Conservation (phyloP, 2,888 invertebrate species). For the Microdon myrmicae region DNA sequence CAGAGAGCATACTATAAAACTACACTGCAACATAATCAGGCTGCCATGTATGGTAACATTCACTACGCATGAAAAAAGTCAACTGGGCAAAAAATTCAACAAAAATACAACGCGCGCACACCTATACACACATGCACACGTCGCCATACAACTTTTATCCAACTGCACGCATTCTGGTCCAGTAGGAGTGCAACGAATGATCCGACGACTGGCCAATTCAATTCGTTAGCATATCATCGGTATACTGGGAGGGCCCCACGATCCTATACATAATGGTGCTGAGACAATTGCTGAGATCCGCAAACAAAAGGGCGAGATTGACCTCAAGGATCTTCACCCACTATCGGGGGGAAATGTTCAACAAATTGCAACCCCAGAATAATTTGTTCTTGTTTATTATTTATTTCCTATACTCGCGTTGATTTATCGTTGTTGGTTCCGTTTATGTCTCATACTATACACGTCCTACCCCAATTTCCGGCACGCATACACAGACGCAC, state of each 20-base stretch:
- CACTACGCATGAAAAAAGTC: constrained; percentile 22
- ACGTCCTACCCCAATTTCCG: constrained; percentile 41
- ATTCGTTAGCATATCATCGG: constrained; percentile 51
- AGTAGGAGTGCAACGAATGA: too few relatives aligned
- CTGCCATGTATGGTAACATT: constrained; percentile 43
- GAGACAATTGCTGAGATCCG: too few relatives aligned
- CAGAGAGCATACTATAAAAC: neutral
- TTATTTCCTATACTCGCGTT: constrained; percentile 27
- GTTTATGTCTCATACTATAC: neutral
- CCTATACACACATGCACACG: constrained; percentile 4
- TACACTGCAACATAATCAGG: constrained; percentile 40
- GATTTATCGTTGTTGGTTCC: neutral
- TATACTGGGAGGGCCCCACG: constrained; percentile 13
- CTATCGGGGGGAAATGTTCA: constrained; percentile 39
- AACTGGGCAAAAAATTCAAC: constrained; percentile 16
- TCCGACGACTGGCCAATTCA: constrained; percentile 42
- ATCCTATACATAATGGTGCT: constrained; percentile 1
- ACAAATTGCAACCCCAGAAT: constrained; percentile 48
- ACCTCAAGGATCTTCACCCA: too few relatives aligned
- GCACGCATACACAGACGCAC: constrained; percentile 20
- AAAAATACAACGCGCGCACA: neutral
- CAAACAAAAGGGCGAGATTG: too few relatives aligned
- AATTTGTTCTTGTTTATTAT: constrained; percentile 46
- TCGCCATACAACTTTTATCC: constrained; percentile 9
- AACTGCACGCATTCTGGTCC: too few relatives aligned